phyloP scores from a whole-genome alignment of 2,113 vertebrate genomes.

The Choloepus hoffmanni region DNA sequence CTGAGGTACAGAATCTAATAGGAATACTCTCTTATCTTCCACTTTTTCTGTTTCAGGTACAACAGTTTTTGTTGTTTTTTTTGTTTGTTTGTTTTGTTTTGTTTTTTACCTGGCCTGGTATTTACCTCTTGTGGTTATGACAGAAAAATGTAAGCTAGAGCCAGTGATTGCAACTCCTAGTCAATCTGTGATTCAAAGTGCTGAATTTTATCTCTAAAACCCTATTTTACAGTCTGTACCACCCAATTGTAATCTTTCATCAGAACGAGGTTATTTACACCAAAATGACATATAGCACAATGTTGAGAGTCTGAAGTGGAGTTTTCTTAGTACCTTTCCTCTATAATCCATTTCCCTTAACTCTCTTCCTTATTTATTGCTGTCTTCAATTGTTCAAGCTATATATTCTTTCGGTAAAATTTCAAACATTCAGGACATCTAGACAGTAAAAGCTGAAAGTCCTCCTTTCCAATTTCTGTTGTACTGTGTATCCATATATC shows the following conservation, averaged over 20 bases:
- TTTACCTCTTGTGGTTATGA: not conserved
- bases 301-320: not conserved
- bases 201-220: not conserved
- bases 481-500: not conserved
- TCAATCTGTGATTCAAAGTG: not conserved
- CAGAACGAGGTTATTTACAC: not conserved
- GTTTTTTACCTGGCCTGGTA: not conserved
- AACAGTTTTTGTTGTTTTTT: not conserved
- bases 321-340: not conserved
- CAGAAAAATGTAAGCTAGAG: slow-evolving; percentile 12
- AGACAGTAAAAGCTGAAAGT: not conserved
- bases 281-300: not conserved
- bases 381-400: not conserved
- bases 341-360: not conserved
- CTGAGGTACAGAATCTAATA: not conserved
- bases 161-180: not conserved
- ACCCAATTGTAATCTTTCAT: not conserved
- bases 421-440: not conserved
- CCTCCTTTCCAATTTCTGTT: not conserved
- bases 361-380: not conserved
- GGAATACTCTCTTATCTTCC: not conserved
- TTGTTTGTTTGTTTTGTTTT: too few relatives aligned
- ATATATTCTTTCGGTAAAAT: not conserved
- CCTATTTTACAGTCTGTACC: not conserved
- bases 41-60: not conserved